Percentiles rank a stretch among this genome's conserved stretches.
Conservation (phyloP, 2,888 invertebrate species). For the Agriopis leucophaearia region DNA sequence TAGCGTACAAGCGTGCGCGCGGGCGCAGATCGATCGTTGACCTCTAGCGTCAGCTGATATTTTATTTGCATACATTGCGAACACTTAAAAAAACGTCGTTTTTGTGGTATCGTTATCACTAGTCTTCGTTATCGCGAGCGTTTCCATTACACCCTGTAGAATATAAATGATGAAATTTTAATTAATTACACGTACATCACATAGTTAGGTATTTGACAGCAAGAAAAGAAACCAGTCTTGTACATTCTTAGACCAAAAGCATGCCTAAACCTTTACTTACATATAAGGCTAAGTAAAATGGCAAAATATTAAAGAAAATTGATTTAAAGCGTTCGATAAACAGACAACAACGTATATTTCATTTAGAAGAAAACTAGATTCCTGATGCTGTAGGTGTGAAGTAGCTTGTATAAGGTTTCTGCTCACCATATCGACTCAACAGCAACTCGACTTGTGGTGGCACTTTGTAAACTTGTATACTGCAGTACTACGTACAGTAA, state of each 20-base stretch:
- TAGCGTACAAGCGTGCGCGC: too few species aligned
- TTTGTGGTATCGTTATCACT: too few species aligned
- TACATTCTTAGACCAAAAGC: background rate
- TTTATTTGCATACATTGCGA: too few species aligned
- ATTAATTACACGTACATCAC: too few species aligned
- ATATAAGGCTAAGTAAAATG: background rate
- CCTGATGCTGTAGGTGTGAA: slow-evolving; percentile 40
- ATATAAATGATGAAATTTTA: too few species aligned
- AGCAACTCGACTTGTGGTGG: background rate
- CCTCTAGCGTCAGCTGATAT: too few species aligned
- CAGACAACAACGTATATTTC: slow-evolving; percentile 5
- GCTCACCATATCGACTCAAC: background rate
- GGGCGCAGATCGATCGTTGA: too few species aligned
- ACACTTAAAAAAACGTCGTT: too few species aligned
- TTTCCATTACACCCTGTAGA: too few species aligned
- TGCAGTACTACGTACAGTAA: background rate
- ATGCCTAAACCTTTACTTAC: background rate
- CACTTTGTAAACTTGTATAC: background rate
- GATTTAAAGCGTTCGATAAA: background rate
- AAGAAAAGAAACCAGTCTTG: background rate
- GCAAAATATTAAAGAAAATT: too few species aligned
- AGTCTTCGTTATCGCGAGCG: too few species aligned
- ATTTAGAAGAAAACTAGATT: slow-evolving; percentile 26
- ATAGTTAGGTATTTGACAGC: too few species aligned
- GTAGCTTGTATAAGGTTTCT: slow-evolving; percentile 51